Percentiles rank a stretch among this genome's conserved stretches.
Evolutionary conservation across 2,797 vertebrate species (phyloP).

Genomic region (Micromesistius poutassou): DNA sequence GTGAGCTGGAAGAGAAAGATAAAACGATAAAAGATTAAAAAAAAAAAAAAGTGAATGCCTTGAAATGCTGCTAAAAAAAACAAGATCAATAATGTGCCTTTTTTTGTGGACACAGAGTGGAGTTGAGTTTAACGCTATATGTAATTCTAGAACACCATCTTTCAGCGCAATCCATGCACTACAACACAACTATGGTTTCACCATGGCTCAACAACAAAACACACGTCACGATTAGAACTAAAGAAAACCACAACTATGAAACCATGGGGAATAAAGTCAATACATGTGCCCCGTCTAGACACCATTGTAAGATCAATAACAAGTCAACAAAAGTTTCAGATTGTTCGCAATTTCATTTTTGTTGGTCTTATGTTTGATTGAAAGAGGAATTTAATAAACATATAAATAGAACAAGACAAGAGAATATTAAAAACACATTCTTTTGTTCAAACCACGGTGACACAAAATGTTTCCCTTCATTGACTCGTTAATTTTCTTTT

Average conservation of each 20-base stretch:
- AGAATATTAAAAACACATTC: conserved; percentile 21
- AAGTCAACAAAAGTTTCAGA: not conserved
- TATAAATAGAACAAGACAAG: not conserved
- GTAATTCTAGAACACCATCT: conserved; percentile 25
- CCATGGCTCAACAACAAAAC: conserved; percentile 20
- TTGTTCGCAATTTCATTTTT: not conserved
- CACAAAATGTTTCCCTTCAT: conserved; percentile 8
- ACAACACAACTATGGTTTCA: conserved; percentile 19
- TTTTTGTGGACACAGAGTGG: conserved; percentile 6
- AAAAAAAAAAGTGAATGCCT: conserved; percentile 28
- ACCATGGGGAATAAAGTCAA: conserved; percentile 56
- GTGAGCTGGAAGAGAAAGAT: conserved; percentile 22
- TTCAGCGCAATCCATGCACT: conserved; percentile 49
- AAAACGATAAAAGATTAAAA: conserved; percentile 23
- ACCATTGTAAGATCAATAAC: not conserved
- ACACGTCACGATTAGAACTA: conserved; percentile 22
- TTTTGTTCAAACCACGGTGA: conserved; percentile 23
- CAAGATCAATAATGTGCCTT: not conserved
- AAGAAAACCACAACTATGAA: conserved; percentile 51
- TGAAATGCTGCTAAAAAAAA: conserved; percentile 16
- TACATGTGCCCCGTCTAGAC: not conserved
- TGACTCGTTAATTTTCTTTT: not conserved
- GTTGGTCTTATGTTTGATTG: not conserved
- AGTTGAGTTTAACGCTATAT: conserved; percentile 23
- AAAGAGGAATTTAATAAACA: not conserved